phyloP scores from a whole-genome alignment of 2,113 vertebrate species.

The Microtus montanus region DNA sequence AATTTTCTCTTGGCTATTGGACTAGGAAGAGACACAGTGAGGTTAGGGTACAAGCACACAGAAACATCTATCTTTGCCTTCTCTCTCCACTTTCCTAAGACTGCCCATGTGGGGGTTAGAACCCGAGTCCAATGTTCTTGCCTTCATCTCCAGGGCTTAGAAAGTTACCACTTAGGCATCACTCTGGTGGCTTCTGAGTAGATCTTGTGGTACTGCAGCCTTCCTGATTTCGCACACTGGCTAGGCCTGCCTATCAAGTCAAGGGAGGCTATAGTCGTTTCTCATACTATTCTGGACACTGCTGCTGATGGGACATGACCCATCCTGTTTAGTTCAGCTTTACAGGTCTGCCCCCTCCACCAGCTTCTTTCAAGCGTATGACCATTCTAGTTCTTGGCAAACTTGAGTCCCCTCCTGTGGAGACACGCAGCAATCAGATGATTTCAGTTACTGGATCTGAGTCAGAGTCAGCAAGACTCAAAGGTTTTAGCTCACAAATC shows the following conservation, averaged over 20 bases:
- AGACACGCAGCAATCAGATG: neutral
- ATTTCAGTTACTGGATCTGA: neutral
- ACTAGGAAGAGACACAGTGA: neutral
- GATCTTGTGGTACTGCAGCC: neutral
- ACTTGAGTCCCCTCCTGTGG: neutral
- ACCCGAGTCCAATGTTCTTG: neutral
- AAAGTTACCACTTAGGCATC: neutral
- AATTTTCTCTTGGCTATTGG: constrained; percentile 17
- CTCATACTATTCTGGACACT: neutral
- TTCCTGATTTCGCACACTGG: neutral
- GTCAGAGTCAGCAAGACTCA: neutral
- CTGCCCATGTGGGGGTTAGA: neutral
- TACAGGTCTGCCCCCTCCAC: neutral
- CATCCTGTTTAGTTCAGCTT: neutral
- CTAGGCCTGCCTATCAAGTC: neutral
- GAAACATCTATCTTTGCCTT: neutral
- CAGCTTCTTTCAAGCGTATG: neutral
- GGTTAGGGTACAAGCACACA: neutral
- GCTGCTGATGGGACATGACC: neutral
- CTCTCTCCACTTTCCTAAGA: neutral
- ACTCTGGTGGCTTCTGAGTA: neutral
- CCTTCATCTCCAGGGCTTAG: neutral
- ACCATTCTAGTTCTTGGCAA: neutral
- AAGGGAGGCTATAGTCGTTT: neutral
- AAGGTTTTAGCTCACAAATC: constrained; percentile 5